Evolutionary conservation across 2,888 invertebrate species (phyloP).

Genomic region (Caenorhabditis sp.): DNA sequence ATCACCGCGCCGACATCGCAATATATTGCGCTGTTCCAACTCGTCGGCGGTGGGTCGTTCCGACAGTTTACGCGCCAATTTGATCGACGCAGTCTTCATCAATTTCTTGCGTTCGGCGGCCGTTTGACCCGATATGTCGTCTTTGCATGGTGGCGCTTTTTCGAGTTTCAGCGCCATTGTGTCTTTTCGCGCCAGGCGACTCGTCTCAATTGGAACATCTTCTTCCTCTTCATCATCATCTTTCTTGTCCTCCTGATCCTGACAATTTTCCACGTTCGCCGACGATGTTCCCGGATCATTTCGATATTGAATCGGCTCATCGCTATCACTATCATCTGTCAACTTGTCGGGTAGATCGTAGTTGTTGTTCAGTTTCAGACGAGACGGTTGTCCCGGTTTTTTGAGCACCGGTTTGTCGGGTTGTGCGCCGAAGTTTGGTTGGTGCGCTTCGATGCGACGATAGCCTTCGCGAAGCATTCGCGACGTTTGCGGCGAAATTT

Average conservation of each 20-base stretch:
- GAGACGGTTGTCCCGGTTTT: conserved; percentile 59
- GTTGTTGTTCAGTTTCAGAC: conserved; percentile 29
- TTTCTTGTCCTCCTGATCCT: conserved; percentile 19
- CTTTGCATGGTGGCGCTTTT: conserved; percentile 50
- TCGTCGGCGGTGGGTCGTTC: conserved; percentile 97
- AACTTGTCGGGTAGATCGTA: conserved; percentile 37
- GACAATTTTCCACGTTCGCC: too few species aligned
- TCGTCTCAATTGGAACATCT: not conserved
- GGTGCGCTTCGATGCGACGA: conserved; percentile 51
- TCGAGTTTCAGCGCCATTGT: conserved; percentile 82
- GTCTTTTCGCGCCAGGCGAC: conserved; percentile 79
- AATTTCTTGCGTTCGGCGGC: conserved; percentile 60
- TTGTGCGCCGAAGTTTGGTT: conserved; percentile 72
- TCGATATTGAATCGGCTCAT: conserved; percentile 58
- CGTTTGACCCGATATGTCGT: conserved; percentile 54
- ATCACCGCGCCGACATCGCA: conserved; percentile 77
- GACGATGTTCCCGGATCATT: conserved; percentile 24
- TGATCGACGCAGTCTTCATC: conserved; percentile 62
- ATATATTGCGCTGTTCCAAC: conserved; percentile 94
- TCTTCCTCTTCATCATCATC: conserved; percentile 45
- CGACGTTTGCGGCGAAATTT: conserved; percentile 35
- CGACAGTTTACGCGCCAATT: conserved; percentile 81
- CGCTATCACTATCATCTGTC: conserved; percentile 58
- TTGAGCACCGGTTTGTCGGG: conserved; percentile 72
- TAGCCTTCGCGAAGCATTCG: conserved; percentile 40